Evolutionary conservation across 2,888 invertebrate genomes (phyloP), one percentile per base, ranked within the genome.

Genomic region (Chaitophorus viminalis): DNA sequence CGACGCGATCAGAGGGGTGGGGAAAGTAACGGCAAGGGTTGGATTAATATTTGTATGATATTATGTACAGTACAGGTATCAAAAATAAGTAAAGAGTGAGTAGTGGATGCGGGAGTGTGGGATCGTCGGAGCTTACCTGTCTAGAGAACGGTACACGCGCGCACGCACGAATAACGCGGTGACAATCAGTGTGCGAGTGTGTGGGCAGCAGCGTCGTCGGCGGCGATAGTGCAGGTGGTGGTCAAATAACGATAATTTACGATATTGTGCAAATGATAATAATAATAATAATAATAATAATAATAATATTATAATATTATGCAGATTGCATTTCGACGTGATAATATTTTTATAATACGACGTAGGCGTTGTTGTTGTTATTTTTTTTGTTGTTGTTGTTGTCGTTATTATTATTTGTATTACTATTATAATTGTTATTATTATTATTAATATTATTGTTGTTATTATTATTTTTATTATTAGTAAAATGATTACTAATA

Each of bases 41-140:
- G 46, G 46, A 46, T 46, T 46, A 14, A 11, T 46, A 14, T 46
- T 14, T 46, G n/a, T 46, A 60, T 21, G 25, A 60, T 60, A 21
- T 21, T 54, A 18, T 5, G 21, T 21, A 25, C 25, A 8, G 5
- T 60, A 60, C 60, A 5, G 60, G 60, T 60, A 25, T 6, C 60
- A 25, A 60, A 60, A 60, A 60, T 18, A 60, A 60, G 60, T 60
- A 60, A 60, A 2, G 60, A 6, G 4, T 5, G 25, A 14, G 14
- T 2, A 46, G 46, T 1, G 46, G 46, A 46, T 46, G 39, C 29
- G 17, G 25, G 33, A 39, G n/a, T 25, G 60, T 17, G 65, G 6
- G 18, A 29, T 1, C 60, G 5, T 17, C 29, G 33, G n/a, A 54
- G 86, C 86, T 86, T 86, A 86, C 86, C 86, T 86, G 86, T n/a